phyloP scores from a whole-genome alignment of 2,113 vertebrate genomes.

The Stegostoma tigrinum region DNA sequence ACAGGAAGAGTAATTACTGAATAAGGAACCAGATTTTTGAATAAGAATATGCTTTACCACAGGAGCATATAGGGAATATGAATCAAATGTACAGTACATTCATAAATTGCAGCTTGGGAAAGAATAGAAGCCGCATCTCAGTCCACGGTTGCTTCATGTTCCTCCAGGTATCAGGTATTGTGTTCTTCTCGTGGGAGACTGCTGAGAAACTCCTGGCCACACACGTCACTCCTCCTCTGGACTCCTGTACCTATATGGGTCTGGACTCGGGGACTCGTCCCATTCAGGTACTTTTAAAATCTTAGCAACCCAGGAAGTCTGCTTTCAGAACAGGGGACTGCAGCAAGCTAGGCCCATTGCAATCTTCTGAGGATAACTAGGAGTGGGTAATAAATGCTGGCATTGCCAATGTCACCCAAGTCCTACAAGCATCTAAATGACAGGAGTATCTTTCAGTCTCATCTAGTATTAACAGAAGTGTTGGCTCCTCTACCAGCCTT shows the following conservation, averaged over 20 bases:
- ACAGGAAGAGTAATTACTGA: background rate
- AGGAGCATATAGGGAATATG: background rate
- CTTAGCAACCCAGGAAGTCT: too few species aligned
- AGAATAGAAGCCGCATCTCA: background rate
- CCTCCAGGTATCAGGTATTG: conserved; percentile 77
- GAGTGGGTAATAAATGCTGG: background rate
- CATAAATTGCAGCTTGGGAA: background rate
- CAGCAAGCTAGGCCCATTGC: background rate
- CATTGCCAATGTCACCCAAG: background rate
- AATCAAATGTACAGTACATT: background rate
- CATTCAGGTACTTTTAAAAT: conserved; percentile 63
- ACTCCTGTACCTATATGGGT: conserved; percentile 91
- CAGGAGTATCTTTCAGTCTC: background rate
- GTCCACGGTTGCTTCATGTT: background rate
- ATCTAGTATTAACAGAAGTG: background rate
- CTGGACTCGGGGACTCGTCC: conserved; percentile 83
- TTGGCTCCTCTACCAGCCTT: background rate
- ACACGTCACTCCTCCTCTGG: conserved; percentile 76
- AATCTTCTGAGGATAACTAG: background rate
- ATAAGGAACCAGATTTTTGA: background rate
- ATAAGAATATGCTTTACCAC: background rate
- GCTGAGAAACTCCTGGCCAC: conserved; percentile 82
- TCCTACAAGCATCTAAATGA: background rate
- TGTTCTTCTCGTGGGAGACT: conserved; percentile 76
- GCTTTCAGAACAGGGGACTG: background rate